These are phyloP conservation scores for Syrmaticus mikado DNA, from an alignment of 2,113 vertebrate genomes.

Conservation along the genomic window DNA sequence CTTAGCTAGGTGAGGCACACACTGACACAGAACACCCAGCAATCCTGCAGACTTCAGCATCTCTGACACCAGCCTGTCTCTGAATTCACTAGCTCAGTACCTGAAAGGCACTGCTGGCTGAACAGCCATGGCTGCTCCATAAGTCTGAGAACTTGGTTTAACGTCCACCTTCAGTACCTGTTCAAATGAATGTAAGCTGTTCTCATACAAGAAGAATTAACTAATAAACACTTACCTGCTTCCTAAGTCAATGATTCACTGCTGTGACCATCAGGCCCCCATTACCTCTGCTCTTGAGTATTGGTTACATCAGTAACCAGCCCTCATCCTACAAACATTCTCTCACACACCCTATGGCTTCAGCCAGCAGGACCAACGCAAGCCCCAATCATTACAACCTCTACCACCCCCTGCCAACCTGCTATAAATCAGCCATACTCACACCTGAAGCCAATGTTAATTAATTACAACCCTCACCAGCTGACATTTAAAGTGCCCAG, in stretches of 20 bases:
- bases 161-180: neutral
- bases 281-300: rapidly evolving
- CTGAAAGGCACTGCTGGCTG: neutral
- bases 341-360: neutral
- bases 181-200: neutral
- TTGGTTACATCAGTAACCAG: rapidly evolving
- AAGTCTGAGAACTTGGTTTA: no score
- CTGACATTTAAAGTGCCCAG: neutral
- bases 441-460: neutral
- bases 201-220: neutral
- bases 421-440: neutral
- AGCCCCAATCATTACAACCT: rapidly evolving
- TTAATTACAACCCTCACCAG: neutral
- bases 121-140: neutral
- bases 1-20: neutral
- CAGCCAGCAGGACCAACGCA: neutral
- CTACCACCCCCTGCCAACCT: neutral
- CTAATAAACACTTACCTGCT: neutral
- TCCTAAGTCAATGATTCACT: neutral
- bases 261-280: no score
- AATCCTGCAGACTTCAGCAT: neutral
- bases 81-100: neutral
- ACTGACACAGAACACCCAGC: neutral
- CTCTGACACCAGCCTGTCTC: neutral
- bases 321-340: rapidly evolving